Base-by-base conservation (phyloP, 1,140 invertebrate genomes). In the Drosophila pallidifrons region DNA sequence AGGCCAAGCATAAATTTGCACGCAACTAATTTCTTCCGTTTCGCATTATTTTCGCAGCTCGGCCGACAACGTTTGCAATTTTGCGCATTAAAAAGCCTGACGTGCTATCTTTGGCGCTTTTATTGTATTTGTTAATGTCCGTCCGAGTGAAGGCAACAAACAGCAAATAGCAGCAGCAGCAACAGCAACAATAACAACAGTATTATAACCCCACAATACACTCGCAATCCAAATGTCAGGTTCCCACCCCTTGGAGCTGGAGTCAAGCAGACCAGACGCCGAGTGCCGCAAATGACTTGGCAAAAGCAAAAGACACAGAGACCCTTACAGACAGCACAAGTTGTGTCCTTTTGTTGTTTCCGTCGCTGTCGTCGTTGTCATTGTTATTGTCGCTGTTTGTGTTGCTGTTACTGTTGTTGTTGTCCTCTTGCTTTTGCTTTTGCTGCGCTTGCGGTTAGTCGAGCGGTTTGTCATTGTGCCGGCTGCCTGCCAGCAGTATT, bases 1-100 rank as follows among this genome's bases (percentile, higher is more conserved):
- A 6, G 28, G 35, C 81, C 74, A 52, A 76, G 81, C 81, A 89
- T 89, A 89, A 89, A 89, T 89, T 89, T 90, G 86, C 85, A 89
- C 85, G 86, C 85, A 89, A 90, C 85, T 89, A 89, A 89, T 89
- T 89, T 89, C 85, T 89, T 89, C 85, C 85, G 85, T 89, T 85
- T 89, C 86, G 85, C 85, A 89, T 89, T 89, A 89, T 89, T 89
- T 88, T 89, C 86, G 71, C 85, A 81, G 80, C 74, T 80, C 67
- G 63, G 65, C 58, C 57, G 45, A 60, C 76, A 76, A 81, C 81
- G 85, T 81, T 89, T 89, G 86, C 85, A 89, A 89, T 89, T 89
- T 85, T 85, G 86, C 85, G 86, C 85, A 89, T 89, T 89, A 89
- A 89, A 89, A 89, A 89, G 81, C 81, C 81, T 83, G 85, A 90